Evolutionary conservation across 2,888 invertebrate species (phyloP).

Genomic region (Lithophane ornitopus): DNA sequence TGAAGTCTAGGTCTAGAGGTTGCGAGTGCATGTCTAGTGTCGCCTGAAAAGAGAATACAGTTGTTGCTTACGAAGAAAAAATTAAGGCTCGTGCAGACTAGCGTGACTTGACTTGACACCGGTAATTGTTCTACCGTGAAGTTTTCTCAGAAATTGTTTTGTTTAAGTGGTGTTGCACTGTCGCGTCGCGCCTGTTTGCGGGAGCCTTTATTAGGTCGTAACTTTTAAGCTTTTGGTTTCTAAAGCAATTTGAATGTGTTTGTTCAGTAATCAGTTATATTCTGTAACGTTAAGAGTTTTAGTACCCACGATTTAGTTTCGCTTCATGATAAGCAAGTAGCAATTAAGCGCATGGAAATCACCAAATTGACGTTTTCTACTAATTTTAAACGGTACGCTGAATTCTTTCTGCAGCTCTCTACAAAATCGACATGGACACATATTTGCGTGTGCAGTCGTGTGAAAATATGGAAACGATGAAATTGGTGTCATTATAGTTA

Average conservation of each 20-base stretch:
- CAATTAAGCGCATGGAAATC: slow-evolving; percentile 4
- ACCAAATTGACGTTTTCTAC: slow-evolving; percentile 30
- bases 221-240: background rate
- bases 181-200: no score
- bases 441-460: slow-evolving; percentile 56
- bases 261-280: background rate
- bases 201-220: background rate
- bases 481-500: slow-evolving; percentile 41
- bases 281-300: background rate
- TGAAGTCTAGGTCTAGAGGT: slow-evolving; percentile 87
- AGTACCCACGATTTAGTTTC: background rate
- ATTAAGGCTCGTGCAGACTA: no score
- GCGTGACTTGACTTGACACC: no score
- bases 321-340: background rate
- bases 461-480: slow-evolving; percentile 48
- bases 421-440: slow-evolving; percentile 45
- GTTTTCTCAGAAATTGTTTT: no score
- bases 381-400: slow-evolving; percentile 42
- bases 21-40: slow-evolving; percentile 87
- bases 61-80: slow-evolving; percentile 10
- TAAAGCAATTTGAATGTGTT: background rate
- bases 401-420: slow-evolving; percentile 41
- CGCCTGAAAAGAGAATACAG: slow-evolving; percentile 72
- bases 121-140: no score
- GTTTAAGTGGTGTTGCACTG: no score